Evolutionary conservation across 2,888 invertebrate species (phyloP).

Genomic region (Phragmatobia fuliginosa): DNA sequence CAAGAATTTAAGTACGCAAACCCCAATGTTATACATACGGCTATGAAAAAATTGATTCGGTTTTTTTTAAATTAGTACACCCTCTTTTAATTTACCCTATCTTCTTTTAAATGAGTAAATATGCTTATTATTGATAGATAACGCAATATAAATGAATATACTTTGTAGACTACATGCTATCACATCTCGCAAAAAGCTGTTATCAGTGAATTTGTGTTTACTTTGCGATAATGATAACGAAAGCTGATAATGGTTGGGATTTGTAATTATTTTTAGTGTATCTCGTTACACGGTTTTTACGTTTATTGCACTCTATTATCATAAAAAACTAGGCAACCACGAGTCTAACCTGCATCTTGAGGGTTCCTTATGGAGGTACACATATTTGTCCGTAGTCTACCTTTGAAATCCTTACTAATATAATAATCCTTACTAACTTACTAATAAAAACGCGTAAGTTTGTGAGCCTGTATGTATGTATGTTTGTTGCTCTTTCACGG

Average conservation of each 20-base stretch:
- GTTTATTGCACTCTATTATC: conserved; percentile 32
- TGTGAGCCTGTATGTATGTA: no score
- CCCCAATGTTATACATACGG: background rate
- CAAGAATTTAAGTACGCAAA: background rate
- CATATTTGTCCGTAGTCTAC: background rate
- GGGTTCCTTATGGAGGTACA: no score
- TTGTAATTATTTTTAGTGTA: conserved; percentile 70
- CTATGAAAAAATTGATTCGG: background rate
- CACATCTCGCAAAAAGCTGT: conserved; percentile 72
- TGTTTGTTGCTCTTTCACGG: no score
- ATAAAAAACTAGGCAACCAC: conserved; percentile 12
- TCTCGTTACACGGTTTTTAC: conserved; percentile 43
- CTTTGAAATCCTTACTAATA: no score
- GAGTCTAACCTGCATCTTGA: background rate
- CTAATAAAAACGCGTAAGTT: no score
- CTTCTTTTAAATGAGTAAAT: conserved; percentile 18
- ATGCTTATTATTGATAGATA: conserved; percentile 65
- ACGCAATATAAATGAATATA: conserved; percentile 74
- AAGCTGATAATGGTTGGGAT: conserved; percentile 67
- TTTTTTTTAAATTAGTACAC: background rate
- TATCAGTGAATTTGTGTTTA: conserved; percentile 74
- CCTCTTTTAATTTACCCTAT: background rate
- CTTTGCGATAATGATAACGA: conserved; percentile 65
- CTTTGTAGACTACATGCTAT: conserved; percentile 68
- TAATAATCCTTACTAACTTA: no score